phyloP scores from a whole-genome alignment of 2,113 vertebrate species.

The Sciurus niger region DNA sequence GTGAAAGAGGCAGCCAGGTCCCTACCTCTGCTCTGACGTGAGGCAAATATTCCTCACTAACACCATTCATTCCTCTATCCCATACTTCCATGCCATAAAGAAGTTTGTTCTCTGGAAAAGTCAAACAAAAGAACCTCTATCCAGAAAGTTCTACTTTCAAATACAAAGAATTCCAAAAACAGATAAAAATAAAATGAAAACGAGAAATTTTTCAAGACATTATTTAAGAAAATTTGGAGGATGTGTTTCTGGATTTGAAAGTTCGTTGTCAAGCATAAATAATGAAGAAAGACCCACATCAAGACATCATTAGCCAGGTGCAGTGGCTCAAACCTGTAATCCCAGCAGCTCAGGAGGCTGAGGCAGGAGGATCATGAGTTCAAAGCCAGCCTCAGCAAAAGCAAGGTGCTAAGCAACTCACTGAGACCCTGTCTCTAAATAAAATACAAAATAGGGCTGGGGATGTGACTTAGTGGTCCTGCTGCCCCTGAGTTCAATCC shows the following conservation, averaged over 20 bases:
- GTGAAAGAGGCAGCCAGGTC: not conserved
- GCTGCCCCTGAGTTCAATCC: no score
- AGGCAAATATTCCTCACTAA: not conserved
- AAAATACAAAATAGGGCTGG: no score
- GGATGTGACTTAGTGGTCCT: no score
- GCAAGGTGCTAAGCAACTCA: no score
- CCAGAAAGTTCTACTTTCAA: slow-evolving; percentile 30
- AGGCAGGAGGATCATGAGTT: no score
- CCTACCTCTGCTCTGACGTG: not conserved
- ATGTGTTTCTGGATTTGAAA: not conserved
- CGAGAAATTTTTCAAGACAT: not conserved
- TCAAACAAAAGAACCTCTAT: not conserved
- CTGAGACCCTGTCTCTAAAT: no score
- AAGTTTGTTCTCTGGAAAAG: not conserved
- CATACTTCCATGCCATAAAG: not conserved
- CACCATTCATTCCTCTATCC: no score
- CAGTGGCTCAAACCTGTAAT: no score
- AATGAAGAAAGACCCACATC: not conserved
- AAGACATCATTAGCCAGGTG: not conserved
- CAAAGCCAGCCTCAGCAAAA: no score
- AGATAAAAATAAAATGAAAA: not conserved
- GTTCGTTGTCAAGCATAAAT: not conserved
- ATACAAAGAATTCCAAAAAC: slow-evolving; percentile 9
- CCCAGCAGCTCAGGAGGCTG: no score
- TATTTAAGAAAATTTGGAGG: not conserved